Evolutionary conservation across 92 coral and sea anemone genomes (phyloP), one percentile per base, ranked within the genome.

Genomic region (Meandrina meandrites): DNA sequence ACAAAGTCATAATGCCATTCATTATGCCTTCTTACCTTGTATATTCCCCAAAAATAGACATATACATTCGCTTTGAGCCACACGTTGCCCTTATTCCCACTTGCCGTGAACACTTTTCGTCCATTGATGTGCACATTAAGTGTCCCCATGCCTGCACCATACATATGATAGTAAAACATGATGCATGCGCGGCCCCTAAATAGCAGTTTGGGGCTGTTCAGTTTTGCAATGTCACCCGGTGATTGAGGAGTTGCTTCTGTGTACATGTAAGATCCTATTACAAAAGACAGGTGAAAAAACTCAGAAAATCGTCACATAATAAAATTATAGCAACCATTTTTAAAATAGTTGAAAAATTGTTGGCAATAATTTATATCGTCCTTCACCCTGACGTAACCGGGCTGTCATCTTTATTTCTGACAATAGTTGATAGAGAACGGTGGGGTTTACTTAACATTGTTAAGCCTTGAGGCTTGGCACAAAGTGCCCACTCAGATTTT

Each of bases 141-240:
- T 18, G 22, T 57, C 57, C 84, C 84, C 42, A 89, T 72, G 3
- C 47, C 58, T 56, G 48, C n/a, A 15, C 92, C 92, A n/a, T 70
- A 81, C 92, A 89, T 89, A 51, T 89, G 89, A 79, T 85, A 89
- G 27, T 69, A 89, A 75, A 89, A 89, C n/a, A 28, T 81, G 64
- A 32, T 85, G 31, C 92, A 89, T 42, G 21, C 85, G 27, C 27
- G 35, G 5, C 78, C 78, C 12, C 72, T 57, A 27, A 34, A 58
- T 57, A 53, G 0, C 37, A 89, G 34, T 27, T 75, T 40, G 16
- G 92, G 92, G 5, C 81, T 70, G 66, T 28, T 56, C 42, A 89
- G 58, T 28, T 40, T 79, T 14, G 92, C 92, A 17, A 40, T 53
- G 14, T 89, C 92, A 30, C 81, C 85, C 28, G 21, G 24, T 27